Base-by-base conservation (phyloP, 2,888 invertebrate species). In the Scelioninae gen. 1 region DNA sequence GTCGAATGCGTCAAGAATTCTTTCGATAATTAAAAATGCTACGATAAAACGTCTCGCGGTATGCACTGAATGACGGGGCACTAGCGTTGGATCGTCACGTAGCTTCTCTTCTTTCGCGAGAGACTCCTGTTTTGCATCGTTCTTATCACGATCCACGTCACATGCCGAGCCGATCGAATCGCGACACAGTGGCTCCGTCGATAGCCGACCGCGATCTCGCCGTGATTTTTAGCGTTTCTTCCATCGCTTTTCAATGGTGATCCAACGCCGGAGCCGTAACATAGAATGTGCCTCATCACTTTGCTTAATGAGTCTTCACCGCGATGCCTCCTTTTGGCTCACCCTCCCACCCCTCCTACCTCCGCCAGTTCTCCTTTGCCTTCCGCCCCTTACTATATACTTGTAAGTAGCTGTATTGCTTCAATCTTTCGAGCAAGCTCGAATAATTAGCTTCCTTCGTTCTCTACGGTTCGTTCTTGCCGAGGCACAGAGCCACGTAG, bases 271-370 rank as follows among this genome's bases (percentile, higher is more conserved):
- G 75, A 53, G 77, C 84, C 84, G 84, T 85, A 82, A 80, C 74
- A 66, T 47, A 85, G 86, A 88, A 88, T 88, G 86, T 86, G 88
- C 88, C 83, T 87, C 86, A 87, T 88, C 88, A 88, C 86, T 87
- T 84, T 83, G 84, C 82, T 87, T 88, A 87, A 88, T 87, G 86
- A 88, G 85, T 86, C 82, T 83, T 76, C 79, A 79, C 55, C 71
- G 71, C 65, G 66, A 49, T 83, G 71, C 60, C 56, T 79, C 75
- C 76, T 77, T 74, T 58, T 58, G 45, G 47, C 51, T 78, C 34
- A n/a, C 40, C 43, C 11, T 16, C 34, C 40, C 13, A 13, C 65
- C 58, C 15, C n/a, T 60, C 13, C 16, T 32, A 38, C 23, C 58
- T 15, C 6, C 13, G 10, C 8, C 11, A 38, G 5, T 38, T 38